A percentile compares a stretch with the other conserved stretches of the same genome.
Conservation (phyloP, 2,888 invertebrate species). For the Yponomeuta malinellus region DNA sequence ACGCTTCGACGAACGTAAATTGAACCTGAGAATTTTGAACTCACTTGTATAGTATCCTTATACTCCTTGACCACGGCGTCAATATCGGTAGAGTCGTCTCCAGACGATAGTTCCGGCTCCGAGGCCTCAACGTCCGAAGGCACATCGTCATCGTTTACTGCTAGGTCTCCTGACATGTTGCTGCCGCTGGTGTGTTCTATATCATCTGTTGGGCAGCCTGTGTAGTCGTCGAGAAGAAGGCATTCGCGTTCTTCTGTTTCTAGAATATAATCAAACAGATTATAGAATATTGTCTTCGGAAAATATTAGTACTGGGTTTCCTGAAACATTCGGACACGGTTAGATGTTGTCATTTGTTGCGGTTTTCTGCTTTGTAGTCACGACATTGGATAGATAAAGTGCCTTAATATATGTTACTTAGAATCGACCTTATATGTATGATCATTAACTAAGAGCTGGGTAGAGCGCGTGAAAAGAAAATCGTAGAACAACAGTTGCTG, state of each 20-base stretch:
- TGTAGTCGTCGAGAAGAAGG: slow-evolving; percentile 75
- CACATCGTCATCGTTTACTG: slow-evolving; percentile 44
- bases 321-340: not conserved
- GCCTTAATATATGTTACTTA: no score
- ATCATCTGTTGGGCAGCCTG: slow-evolving; percentile 56
- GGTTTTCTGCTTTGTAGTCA: no score
- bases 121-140: slow-evolving; percentile 65
- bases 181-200: slow-evolving; percentile 47
- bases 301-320: not conserved
- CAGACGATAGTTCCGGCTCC: slow-evolving; percentile 72
- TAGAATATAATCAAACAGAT: slow-evolving; percentile 26
- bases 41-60: slow-evolving; percentile 81
- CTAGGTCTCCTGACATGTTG: slow-evolving; percentile 40
- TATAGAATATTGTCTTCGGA: no score
- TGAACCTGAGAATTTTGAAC: slow-evolving; percentile 8
- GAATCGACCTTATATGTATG: no score
- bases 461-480: no score
- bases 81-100: slow-evolving; percentile 83
- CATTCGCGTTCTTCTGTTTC: slow-evolving; percentile 76
- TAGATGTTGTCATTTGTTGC: no score
- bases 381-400: no score
- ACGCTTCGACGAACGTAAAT: not conserved
- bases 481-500: no score
- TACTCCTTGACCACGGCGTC: slow-evolving; percentile 87
- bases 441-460: no score